Percentiles rank a stretch among this genome's conserved stretches.
Evolutionary conservation across 2,888 invertebrate species (phyloP).

Genomic region (Drosophila meridionalis): DNA sequence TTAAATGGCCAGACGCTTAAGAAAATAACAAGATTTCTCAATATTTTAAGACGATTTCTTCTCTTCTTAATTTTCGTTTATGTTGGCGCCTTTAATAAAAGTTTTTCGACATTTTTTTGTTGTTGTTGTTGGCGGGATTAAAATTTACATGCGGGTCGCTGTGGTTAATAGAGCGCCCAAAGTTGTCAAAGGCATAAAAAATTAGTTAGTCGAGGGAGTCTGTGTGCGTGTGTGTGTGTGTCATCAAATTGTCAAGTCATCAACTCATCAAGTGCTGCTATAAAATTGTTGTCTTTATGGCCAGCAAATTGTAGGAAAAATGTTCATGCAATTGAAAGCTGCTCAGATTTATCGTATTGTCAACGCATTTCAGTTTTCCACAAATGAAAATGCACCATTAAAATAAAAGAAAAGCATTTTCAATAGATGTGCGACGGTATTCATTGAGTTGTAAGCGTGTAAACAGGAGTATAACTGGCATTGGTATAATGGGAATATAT

Average conservation of each 20-base stretch:
- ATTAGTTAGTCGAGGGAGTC: slow-evolving; percentile 57
- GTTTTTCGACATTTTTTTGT: slow-evolving; percentile 38
- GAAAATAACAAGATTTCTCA: slow-evolving; percentile 34
- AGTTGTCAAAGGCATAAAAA: slow-evolving; percentile 55
- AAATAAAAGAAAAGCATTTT: not conserved
- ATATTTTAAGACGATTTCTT: slow-evolving; percentile 34
- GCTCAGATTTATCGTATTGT: slow-evolving; percentile 38
- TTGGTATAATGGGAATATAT: not conserved
- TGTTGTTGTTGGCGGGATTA: slow-evolving; percentile 26
- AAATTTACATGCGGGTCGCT: slow-evolving; percentile 41
- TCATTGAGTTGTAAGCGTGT: not conserved
- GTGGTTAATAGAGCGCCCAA: slow-evolving; percentile 34
- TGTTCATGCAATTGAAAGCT: slow-evolving; percentile 49
- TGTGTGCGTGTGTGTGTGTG: slow-evolving; percentile 5
- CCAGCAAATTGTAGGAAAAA: slow-evolving; percentile 53
- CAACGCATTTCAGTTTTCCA: slow-evolving; percentile 29
- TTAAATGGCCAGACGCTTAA: slow-evolving; percentile 54
- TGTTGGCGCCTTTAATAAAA: slow-evolving; percentile 39
- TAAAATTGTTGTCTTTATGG: slow-evolving; percentile 67
- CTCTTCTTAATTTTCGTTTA: slow-evolving; percentile 23
- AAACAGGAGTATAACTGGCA: not conserved
- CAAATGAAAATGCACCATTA: slow-evolving; percentile 12
- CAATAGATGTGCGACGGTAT: not conserved
- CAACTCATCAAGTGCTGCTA: slow-evolving; percentile 61
- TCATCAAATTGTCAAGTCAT: slow-evolving; percentile 48